Conservation (phyloP, 2,113 vertebrate species). For the Pseudopodoces humilis region DNA sequence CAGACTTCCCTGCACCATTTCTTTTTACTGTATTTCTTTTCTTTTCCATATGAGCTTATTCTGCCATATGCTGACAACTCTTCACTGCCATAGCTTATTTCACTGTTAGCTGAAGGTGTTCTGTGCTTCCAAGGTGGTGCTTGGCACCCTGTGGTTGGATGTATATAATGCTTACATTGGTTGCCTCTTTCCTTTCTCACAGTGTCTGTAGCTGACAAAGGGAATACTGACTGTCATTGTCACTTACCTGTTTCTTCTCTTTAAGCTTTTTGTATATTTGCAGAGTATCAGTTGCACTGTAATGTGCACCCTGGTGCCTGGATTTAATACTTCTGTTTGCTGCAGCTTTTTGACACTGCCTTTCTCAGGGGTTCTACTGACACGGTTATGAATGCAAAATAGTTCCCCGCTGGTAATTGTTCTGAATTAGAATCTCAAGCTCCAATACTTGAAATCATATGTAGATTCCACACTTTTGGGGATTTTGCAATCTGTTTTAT, state of each 20-base stretch:
- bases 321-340: not conserved
- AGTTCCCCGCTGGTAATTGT: not conserved
- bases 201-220: not conserved
- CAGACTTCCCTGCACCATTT: not conserved
- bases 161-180: not conserved
- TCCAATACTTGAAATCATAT: not conserved
- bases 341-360: not conserved
- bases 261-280: not conserved
- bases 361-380: not conserved
- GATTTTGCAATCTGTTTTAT: not conserved
- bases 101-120: not conserved
- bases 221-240: not conserved
- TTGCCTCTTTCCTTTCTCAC: not conserved
- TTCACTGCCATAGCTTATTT: not conserved
- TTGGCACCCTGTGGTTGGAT: not conserved
- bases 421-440: not conserved
- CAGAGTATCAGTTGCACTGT: not conserved
- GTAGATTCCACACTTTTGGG: not conserved
- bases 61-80: not conserved
- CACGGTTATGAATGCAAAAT: not conserved
- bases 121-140: not conserved
- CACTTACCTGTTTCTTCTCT: not conserved
- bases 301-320: not conserved
- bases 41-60: not conserved
- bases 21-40: not conserved